A percentile compares a stretch with the other conserved stretches of the same genome.
Conservation (phyloP, 2,113 vertebrate species). For the Hydrolagus affinis region DNA sequence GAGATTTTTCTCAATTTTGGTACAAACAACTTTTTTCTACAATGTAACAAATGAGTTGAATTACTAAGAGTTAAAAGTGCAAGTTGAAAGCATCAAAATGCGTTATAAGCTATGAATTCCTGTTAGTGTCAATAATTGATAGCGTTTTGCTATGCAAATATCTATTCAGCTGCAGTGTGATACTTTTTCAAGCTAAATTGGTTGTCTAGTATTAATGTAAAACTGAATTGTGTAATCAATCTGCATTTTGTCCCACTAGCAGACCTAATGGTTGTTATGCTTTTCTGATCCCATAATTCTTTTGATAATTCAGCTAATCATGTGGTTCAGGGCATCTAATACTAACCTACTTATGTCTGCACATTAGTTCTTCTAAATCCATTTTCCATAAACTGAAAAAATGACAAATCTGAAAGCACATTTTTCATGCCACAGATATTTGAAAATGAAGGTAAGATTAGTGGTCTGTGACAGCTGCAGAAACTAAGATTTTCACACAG, state of each 20-base stretch:
- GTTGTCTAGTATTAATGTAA: conserved; percentile 21
- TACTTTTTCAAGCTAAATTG: conserved; percentile 32
- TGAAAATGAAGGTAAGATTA: conserved; percentile 19
- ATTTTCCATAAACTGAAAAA: conserved; percentile 25
- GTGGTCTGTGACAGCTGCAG: not conserved
- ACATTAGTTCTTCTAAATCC: conserved; percentile 27
- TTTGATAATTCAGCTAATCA: conserved; percentile 31
- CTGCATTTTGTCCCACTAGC: not conserved
- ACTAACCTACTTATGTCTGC: not conserved
- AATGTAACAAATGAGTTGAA: conserved; percentile 10
- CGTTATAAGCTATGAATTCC: not conserved
- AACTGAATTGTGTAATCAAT: conserved; percentile 27
- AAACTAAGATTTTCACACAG: not conserved
- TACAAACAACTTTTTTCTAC: not conserved
- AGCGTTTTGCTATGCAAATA: conserved; percentile 15
- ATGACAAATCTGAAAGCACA: conserved; percentile 6
- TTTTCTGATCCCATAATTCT: conserved; percentile 23
- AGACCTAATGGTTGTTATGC: not conserved
- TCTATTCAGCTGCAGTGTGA: not conserved
- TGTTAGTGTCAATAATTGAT: conserved; percentile 18
- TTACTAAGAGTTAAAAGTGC: not conserved
- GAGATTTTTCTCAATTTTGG: not conserved
- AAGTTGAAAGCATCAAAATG: conserved; percentile 24
- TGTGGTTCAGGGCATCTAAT: conserved; percentile 1
- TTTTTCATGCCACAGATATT: conserved; percentile 16